A percentile compares a stretch with the other conserved stretches of the same genome.
These are phyloP conservation scores for Eupithecia pulchellata DNA, from an alignment of 2,888 invertebrate species.

Conservation along the genomic window DNA sequence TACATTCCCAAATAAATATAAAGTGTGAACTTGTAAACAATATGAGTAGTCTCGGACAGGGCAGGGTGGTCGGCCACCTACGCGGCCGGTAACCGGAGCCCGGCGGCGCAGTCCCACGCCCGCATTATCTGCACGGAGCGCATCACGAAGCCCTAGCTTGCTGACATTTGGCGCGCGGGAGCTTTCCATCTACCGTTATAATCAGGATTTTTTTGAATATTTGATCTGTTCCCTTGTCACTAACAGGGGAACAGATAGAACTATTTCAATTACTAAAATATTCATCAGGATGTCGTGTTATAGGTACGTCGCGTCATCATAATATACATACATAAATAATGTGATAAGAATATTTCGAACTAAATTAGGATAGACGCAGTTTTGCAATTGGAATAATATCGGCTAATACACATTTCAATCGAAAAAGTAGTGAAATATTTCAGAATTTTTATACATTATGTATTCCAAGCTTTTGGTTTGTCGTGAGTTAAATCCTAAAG, in stretches of 20 bases:
- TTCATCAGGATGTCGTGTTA: neutral
- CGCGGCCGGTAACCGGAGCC: constrained; percentile 34
- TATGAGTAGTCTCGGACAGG: neutral
- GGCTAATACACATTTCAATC: neutral
- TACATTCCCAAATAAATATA: no score
- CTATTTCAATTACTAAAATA: no score
- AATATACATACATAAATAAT: no score
- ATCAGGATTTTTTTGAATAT: no score
- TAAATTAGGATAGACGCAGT: neutral
- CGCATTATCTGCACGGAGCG: constrained; percentile 29
- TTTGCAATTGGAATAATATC: neutral
- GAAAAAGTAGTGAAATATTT: neutral
- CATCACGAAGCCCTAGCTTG: constrained; percentile 36
- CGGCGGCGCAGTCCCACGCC: constrained; percentile 38
- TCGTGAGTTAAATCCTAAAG: neutral
- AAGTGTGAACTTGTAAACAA: neutral
- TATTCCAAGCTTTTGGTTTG: no score
- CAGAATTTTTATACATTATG: neutral
- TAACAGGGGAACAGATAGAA: no score
- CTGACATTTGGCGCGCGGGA: neutral
- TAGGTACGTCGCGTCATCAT: no score
- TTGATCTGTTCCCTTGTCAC: no score
- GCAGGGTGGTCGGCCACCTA: constrained; percentile 40
- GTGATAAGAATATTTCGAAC: neutral
- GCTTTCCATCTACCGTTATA: neutral